Evolutionary conservation across 1,140 invertebrate species (phyloP), one percentile per base, ranked within the genome.

Genomic region (Drosophila miranda): DNA sequence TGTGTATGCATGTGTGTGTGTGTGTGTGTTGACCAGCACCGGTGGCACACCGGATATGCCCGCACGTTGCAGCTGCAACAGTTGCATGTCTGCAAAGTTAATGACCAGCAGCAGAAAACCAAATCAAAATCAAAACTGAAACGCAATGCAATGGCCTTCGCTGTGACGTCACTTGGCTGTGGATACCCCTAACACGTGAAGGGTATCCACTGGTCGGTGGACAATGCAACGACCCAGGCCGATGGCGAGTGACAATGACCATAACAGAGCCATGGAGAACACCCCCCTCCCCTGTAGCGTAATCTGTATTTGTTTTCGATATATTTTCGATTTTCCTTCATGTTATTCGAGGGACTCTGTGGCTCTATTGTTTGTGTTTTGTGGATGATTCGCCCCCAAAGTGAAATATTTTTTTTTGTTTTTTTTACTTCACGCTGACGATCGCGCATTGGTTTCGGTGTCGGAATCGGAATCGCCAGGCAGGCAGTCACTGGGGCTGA

Each of bases 21-120:
- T 87, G 5, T 26, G 23, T 23, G 4, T 23, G 23, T 26, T 5
- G 53, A 45, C 57, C 50, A 41, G 46, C 38, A 56, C 28, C 3
- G 30, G 9, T 34, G 30, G 34, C 56, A 60, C 54, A 67, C 56
- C 81, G 75, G 72, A 58, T 66, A 84, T 46, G 49, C 11, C 13
- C 41, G 59, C 13, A 41, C 21, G 16, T 30, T 30, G 55, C 53
- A 66, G 52, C 49, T 64, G 73, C 60, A 66, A 70, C 50, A 59
- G 59, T 73, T 86, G 80, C 81, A 80, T 80, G 81, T 71, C 59
- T 74, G 54, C 60, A 63, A 58, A 82, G 75, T 72, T 87, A 87
- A 87, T 82, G 83, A 73, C 82, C 82, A 76, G 51, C 68, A 55
- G 53, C 57, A 59, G 67, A 64, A 79, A 55, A 53, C 42, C n/a